Base-by-base conservation (phyloP, 2,113 vertebrate genomes). In the Malurus alboscapulatus region DNA sequence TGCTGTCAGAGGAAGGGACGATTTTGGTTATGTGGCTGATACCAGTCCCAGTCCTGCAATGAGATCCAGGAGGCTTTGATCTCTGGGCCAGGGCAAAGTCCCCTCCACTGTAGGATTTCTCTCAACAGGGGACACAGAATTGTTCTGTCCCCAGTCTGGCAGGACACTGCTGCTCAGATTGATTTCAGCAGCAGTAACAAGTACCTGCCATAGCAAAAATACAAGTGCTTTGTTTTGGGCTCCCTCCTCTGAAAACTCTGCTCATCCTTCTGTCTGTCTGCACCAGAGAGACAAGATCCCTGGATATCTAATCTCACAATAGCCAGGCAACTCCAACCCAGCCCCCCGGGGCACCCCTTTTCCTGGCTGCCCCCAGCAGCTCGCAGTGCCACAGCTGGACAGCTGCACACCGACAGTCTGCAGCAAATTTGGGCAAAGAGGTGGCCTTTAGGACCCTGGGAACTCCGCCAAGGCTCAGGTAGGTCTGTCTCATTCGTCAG, bases 361-460 rank as follows among this genome's bases (percentile, higher is more conserved):
- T 14, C 25, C 17, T 1, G 2, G 2, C 8, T 44, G 27, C 21
- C 44, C 29, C 40, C 21, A 10, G 13, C 53, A 53, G 36, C 71
- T 67, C 17, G 4, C 53, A 3, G 62, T 58, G 63, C 71, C 7
- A 12, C 83, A 68, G 79, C 83, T 27, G 89, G 87, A 27, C 87
- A 79, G 74, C 74, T 27, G 88, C 77, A 53, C 38, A 13, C 12
- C 2, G 0, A 9, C 3, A 27, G 22, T 5, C 67, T 4, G 81
- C 62, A 45, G 88, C 19, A 17, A 57, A 69, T 57, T 63, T 18
- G 92, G 85, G 80, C 2, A 19, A 73, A 82, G 58, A 16, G 83
- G 40, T 58, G 93, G 92, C 66, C 71, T 93, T 91, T 95, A 97
- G 97, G 96, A 97, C 97, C 96, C 96, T 94, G 97, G 91, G 96